Evolutionary conservation across 2,888 invertebrate species (phyloP), one percentile per base, ranked within the genome.

Genomic region (Hydrotaea diabolus): DNA sequence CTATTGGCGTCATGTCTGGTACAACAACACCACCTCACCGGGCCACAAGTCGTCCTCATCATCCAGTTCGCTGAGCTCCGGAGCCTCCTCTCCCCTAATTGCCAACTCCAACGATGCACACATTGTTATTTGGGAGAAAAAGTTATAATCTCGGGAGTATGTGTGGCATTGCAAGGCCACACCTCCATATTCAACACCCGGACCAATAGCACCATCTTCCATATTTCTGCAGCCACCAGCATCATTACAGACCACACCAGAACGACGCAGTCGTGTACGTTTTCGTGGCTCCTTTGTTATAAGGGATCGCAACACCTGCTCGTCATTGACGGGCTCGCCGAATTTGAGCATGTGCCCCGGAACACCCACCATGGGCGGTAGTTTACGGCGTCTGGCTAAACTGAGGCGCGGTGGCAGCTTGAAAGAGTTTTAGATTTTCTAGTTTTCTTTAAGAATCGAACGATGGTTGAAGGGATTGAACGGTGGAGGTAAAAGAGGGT

Each of bases 61-160:
- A 31, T 78, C 82, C 3, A 84, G 86, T 21, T 84, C 85, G 5
- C 82, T 86, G 17, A 81, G 84, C 73, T 87, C 85, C 13, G 87
- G 87, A 21, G 77, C 85, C 74, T 86, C 85, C 0, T 88, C 89
- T 4, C 88, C 91, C 0, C 84, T 91, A 69, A 96, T 96, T 84
- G 95, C 95, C 66, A 96, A 96, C 91, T 95, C 95, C 85, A 96
- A 95, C 89, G 97, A 97, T 93, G 97, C 98, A 17, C 97, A 97
- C 93, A 95, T 98, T 89, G 96, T 97, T 85, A 94, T 98, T 71
- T 98, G 98, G 97, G 98, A 98, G 92, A 95, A 96, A 93, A 96
- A 96, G 90, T 94, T 95, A 93, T 95, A 94, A 95, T 92, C 91
- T 83, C 88, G 88, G 90, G 91, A 89, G 90, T 87, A 87, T 86